phyloP scores from a whole-genome alignment of 1,140 invertebrate species.

The Hylaeus anthracinus region DNA sequence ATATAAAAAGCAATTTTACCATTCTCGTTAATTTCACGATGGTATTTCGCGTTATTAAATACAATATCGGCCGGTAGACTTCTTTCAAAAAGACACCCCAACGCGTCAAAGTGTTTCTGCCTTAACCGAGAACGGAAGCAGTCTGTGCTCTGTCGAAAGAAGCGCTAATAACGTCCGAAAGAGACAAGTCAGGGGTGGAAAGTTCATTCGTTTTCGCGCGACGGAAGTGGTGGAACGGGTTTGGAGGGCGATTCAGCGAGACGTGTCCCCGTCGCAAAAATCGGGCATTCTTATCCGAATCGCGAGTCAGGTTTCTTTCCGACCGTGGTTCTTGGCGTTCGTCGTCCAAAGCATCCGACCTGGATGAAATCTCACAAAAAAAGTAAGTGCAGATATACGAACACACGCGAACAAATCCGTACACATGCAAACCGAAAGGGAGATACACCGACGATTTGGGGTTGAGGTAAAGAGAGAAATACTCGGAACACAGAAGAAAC shows the following conservation, averaged over 20 bases:
- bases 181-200: not conserved
- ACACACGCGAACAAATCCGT: not conserved
- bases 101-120: not conserved
- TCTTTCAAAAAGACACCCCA: not conserved
- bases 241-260: not conserved
- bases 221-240: not conserved
- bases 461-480: conserved; percentile 36
- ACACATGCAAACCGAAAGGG: conserved; percentile 34
- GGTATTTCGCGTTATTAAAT: not conserved
- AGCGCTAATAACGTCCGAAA: conserved; percentile 1
- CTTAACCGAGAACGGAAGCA: not conserved
- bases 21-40: conserved; percentile 17
- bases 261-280: not conserved
- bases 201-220: not conserved
- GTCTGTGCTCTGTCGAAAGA: not conserved
- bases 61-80: too few relatives aligned
- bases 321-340: conserved; percentile 25
- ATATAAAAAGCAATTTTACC: too few relatives aligned
- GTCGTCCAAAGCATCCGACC: conserved; percentile 25
- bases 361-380: not conserved
- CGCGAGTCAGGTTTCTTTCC: not conserved
- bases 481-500: conserved; percentile 35
- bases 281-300: conserved; percentile 18
- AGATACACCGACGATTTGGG: not conserved
- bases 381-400: not conserved